Percentiles rank a stretch among this genome's conserved stretches.
phyloP scores from a whole-genome alignment of 2,888 invertebrate species.

The Oxytorus armatus region DNA sequence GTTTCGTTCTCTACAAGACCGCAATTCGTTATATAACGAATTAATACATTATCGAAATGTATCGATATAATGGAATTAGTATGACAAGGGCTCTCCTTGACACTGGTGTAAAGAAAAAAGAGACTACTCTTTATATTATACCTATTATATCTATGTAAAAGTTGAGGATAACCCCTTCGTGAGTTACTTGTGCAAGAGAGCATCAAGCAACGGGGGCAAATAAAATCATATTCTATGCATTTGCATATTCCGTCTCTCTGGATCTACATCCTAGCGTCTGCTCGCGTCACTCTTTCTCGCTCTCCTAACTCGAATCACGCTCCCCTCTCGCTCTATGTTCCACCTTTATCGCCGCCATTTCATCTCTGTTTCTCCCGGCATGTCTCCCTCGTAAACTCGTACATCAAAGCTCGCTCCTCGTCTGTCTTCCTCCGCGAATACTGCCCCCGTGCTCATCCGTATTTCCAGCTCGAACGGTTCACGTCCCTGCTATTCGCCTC shows the following conservation, averaged over 20 bases:
- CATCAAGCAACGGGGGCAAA: constrained; percentile 76
- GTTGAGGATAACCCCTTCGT: constrained; percentile 68
- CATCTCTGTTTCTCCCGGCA: constrained; percentile 68
- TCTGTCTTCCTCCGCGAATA: constrained; percentile 80
- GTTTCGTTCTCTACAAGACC: too few species aligned
- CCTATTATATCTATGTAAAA: constrained; percentile 5
- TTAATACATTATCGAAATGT: too few species aligned
- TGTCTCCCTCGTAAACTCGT: constrained; percentile 79
- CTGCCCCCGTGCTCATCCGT: constrained; percentile 51
- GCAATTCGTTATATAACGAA: too few species aligned
- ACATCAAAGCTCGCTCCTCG: constrained; percentile 82
- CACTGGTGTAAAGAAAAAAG: too few species aligned
- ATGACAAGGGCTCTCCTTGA: too few species aligned
- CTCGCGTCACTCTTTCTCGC: constrained; percentile 52
- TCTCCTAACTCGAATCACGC: constrained; percentile 38
- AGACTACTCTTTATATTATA: too few species aligned
- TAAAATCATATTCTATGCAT: constrained; percentile 84
- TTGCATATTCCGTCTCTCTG: constrained; percentile 81
- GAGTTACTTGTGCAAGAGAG: constrained; percentile 70
- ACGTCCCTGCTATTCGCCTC: constrained; percentile 43
- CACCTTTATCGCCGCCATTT: constrained; percentile 58
- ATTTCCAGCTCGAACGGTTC: constrained; percentile 57
- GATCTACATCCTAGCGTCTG: constrained; percentile 63
- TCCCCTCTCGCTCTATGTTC: constrained; percentile 54
- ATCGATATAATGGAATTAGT: too few species aligned